A percentile compares a stretch with the other conserved stretches of the same genome.
Evolutionary conservation across 2,888 invertebrate species (phyloP).

Genomic region (Synanthedon andrenaeformis): DNA sequence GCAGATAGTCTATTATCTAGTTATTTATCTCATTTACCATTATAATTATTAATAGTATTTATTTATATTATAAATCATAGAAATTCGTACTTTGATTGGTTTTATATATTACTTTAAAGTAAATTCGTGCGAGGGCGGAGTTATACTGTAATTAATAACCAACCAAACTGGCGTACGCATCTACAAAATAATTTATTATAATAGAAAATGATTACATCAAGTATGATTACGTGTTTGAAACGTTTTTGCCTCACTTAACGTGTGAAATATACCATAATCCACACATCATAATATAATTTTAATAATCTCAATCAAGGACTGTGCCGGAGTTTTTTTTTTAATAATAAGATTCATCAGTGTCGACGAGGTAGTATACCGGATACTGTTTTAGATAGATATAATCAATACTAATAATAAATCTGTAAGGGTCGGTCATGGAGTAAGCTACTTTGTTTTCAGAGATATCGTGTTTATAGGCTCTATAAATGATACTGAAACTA

Average conservation of each 20-base stretch:
- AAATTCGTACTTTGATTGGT: no score
- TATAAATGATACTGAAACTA: no score
- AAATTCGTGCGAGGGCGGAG: background rate
- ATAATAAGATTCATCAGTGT: background rate
- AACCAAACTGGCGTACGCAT: background rate
- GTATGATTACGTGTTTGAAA: background rate
- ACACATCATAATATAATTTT: constrained; percentile 5
- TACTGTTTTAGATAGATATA: background rate
- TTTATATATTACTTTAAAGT: background rate
- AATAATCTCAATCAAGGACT: constrained; percentile 5
- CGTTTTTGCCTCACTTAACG: background rate
- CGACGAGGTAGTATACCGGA: background rate
- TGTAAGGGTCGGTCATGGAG: no score
- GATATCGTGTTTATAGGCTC: no score
- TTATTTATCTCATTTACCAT: no score
- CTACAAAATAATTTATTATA: background rate
- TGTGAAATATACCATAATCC: background rate
- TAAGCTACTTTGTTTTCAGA: no score
- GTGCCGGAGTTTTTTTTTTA: background rate
- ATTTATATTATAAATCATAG: no score
- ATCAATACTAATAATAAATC: no score
- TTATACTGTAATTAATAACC: background rate
- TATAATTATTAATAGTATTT: no score
- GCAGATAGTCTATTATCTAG: no score
- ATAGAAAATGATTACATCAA: background rate